phyloP scores from a whole-genome alignment of 2,888 invertebrate genomes.

The Choreutis nemorana region DNA sequence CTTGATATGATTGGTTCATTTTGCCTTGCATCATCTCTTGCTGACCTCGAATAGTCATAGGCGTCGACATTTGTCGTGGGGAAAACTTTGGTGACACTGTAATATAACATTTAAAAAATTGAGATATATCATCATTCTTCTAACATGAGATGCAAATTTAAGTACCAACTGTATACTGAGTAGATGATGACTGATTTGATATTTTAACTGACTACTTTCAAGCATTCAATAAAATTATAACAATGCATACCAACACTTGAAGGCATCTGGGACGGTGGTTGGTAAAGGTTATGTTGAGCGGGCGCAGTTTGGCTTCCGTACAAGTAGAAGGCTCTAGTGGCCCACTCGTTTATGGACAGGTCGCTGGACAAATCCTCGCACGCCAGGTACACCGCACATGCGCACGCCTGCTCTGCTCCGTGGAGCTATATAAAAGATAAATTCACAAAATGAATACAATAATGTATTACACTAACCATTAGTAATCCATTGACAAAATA shows the following conservation, averaged over 20 bases:
- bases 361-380: conserved; percentile 68
- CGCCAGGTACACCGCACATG: conserved; percentile 85
- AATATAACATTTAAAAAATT: conserved; percentile 4
- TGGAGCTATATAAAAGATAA: conserved; percentile 48
- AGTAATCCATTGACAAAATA: not conserved
- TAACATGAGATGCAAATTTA: not conserved
- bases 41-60: conserved; percentile 43
- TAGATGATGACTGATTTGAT: not conserved
- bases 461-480: not conserved
- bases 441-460: too few relatives aligned
- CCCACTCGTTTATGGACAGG: conserved; percentile 81
- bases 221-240: not conserved
- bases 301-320: conserved; percentile 82
- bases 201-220: not conserved
- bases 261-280: conserved; percentile 31
- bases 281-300: conserved; percentile 24
- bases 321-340: conserved; percentile 89
- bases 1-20: conserved; percentile 43
- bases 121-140: not conserved
- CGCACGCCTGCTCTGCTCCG: conserved; percentile 87
- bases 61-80: conserved; percentile 58
- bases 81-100: conserved; percentile 55
- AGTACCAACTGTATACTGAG: not conserved
- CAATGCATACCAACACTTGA: conserved; percentile 28
- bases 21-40: conserved; percentile 39